These are phyloP conservation scores for Cryptus armator DNA, from an alignment of 2,888 invertebrate genomes.

Conservation along the genomic window DNA sequence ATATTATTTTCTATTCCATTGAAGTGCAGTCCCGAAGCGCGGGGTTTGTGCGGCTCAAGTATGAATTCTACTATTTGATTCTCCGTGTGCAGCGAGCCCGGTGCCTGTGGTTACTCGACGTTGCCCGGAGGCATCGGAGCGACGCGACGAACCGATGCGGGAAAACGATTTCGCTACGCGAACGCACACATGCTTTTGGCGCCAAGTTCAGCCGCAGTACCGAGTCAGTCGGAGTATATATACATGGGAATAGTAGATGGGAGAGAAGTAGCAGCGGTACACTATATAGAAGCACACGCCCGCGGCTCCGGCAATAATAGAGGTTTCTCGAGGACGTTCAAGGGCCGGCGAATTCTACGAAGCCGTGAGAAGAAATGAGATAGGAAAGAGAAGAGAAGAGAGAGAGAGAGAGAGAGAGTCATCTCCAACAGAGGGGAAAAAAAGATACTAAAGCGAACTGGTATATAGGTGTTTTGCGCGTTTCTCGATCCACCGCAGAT, in stretches of 20 bases:
- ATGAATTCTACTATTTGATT: conserved; percentile 6
- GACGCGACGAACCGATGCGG: conserved; percentile 64
- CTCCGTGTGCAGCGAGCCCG: background rate
- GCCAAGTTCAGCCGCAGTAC: conserved; percentile 52
- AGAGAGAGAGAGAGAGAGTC: background rate
- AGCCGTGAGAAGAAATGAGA: conserved; percentile 49
- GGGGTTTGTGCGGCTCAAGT: background rate
- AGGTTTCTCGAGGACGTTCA: conserved; percentile 64
- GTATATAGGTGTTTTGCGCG: conserved; percentile 52
- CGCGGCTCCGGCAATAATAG: conserved; percentile 43
- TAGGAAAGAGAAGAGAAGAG: background rate
- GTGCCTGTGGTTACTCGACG: conserved; percentile 34
- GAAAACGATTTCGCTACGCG: conserved; percentile 60
- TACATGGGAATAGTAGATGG: background rate
- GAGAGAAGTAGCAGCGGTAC: background rate
- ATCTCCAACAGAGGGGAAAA: background rate
- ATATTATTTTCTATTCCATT: conserved; percentile 21
- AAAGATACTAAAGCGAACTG: conserved; percentile 6
- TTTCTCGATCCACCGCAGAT: conserved; percentile 53
- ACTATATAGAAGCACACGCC: conserved; percentile 39
- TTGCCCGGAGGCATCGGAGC: conserved; percentile 49
- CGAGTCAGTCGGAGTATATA: conserved; percentile 7
- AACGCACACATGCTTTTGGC: conserved; percentile 54
- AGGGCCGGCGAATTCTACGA: conserved; percentile 52
- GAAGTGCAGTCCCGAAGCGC: conserved; percentile 13